Base-by-base conservation (phyloP, 2,797 vertebrate species). In the Sebastes nivosus region DNA sequence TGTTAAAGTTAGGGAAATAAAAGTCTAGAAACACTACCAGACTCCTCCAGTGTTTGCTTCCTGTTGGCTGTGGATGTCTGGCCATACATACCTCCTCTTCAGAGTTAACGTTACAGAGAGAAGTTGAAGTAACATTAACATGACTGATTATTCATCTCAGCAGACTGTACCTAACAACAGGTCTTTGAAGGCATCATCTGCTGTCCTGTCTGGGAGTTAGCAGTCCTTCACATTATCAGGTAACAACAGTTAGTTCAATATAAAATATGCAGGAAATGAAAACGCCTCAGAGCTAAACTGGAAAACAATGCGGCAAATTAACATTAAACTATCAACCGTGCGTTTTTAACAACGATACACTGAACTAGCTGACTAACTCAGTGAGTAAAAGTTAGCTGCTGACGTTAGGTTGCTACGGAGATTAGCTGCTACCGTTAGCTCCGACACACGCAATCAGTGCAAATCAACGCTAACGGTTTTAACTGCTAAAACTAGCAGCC, bases 401-500 rank as follows among this genome's bases (percentile, higher is more conserved):
- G 36, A 58, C 32, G 68, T 72, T 93, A 89, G 36, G 36, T 38
- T 38, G 36, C 36, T 38, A 36, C 1, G 5, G 46, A 18, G 9
- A 34, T 74, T 90, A 91, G 91, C 91, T 42, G 38, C 38, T 42
- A 42, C 13, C 5, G 27, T 74, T 90, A 91, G 91, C 91, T 42
- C 4, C 52, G 34, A 34, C 81, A 46, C 54, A 68, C 66, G 46
- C 58, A 46, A 82, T 74, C 84, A 74, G 72, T 50, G 77, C 77
- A 69, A 14, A 65, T n/a, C 38, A 42, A 46, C 25, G 72, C 73
- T 75, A 86, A 72, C 66, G 18, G 4, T 29, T 4, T 4, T 9
- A 61, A 42, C 38, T 42, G 38, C 38, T 42, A 42, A 6, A 42
- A 42, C 13, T 42, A 42, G 38, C 38, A 42, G 13, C 38, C 13